Base-by-base conservation (phyloP, 2,888 invertebrate genomes). In the Amiota minor region DNA sequence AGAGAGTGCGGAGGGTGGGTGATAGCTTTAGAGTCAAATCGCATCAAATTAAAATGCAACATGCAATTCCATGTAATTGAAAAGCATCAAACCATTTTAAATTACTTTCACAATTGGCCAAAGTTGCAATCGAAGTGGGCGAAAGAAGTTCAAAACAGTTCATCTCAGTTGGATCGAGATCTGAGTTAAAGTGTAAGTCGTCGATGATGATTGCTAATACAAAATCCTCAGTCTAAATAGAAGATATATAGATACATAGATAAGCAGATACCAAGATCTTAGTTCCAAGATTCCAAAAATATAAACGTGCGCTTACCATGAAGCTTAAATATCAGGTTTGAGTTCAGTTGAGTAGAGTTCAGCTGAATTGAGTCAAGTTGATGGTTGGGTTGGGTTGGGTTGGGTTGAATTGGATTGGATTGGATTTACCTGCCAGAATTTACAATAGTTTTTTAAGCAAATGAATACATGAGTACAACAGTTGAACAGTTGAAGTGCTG, bases 41-140 rank as follows among this genome's bases (percentile, higher is more conserved):
- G 72, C 62, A 72, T 75, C 79, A 84, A 84, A 83, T 83, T 83
- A 84, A 84, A 83, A 83, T 77, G 86, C 80, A 84, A 84, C 83
- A 84, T 84, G 86, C 85, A 81, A 84, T 86, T 83, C 83, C 56
- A 79, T 72, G 80, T 84, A 84, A 84, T 84, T 86, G 83, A 86
- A 84, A 85, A 80, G 75, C 73, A 76, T 78, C 79, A 82, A 78
- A 80, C 83, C 81, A 77, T 79, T 79, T 79, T 81, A 83, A 84
- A 85, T 83, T 82, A 84, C 83, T 84, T 84, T 86, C 86, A 86
- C 83, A 86, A 84, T 81, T 81, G 86, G 86, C 76, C 85, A 76
- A 83, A 75, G 77, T 74, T 78, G 6, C 35, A 35, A 35, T 35
- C 35, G 35, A 35, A 35, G 35, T 35, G 35, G 35, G 35, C 35